Evolutionary conservation across 2,888 invertebrate genomes (phyloP).

Genomic region (Mesorhabditis spiculigera): DNA sequence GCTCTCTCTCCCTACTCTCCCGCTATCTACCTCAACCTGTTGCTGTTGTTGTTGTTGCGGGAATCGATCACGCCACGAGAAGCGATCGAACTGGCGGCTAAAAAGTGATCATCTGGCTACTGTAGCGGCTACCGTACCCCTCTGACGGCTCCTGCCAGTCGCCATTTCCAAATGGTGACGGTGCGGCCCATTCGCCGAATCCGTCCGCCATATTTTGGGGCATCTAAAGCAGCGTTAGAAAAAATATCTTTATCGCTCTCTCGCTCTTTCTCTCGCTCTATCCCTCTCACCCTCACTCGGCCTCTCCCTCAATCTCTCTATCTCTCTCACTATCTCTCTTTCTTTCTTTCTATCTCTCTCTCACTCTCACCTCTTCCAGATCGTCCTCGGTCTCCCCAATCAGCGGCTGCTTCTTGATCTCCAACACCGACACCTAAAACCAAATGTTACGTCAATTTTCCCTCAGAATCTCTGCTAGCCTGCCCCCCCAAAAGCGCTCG

Average conservation of each 20-base stretch:
- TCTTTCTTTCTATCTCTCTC: no score
- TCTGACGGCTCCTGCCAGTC: background rate
- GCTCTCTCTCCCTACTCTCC: background rate
- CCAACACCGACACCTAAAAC: background rate
- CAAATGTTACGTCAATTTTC: no score
- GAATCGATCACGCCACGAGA: background rate
- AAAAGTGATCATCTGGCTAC: background rate
- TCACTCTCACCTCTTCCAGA: background rate
- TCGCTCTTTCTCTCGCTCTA: no score
- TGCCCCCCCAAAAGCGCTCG: no score
- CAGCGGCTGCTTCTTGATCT: conserved; percentile 6
- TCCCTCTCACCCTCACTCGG: no score
- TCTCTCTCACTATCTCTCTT: no score
- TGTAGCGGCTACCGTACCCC: no score
- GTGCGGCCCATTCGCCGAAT: conserved; percentile 36
- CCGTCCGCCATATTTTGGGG: conserved; percentile 26
- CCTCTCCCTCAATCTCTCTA: no score
- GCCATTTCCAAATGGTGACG: conserved; percentile 11
- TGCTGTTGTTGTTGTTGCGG: background rate
- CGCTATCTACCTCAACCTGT: no score
- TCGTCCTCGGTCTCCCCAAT: background rate
- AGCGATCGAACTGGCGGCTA: conserved; percentile 1
- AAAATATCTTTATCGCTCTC: no score
- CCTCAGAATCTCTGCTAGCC: no score
- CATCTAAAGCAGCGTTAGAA: conserved; percentile 3